Percentiles rank a stretch among this genome's conserved stretches.
phyloP scores from a whole-genome alignment of 2,797 vertebrate species.

The Paramormyrops hopkinsi region DNA sequence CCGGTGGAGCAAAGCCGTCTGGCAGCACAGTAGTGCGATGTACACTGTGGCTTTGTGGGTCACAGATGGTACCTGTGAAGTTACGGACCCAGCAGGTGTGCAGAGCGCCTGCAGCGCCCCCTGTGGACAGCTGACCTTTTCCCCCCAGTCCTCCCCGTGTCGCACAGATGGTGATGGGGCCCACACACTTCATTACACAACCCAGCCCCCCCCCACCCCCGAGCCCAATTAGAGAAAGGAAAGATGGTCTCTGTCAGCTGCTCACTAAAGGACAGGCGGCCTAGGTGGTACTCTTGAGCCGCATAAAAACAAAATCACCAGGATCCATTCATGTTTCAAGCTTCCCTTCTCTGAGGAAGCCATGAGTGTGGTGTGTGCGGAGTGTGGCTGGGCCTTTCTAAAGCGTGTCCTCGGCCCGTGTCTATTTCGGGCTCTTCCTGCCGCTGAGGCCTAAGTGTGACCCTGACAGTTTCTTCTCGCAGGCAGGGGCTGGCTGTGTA shows the following conservation, averaged over 20 bases:
- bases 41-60: neutral
- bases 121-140: slow-evolving; percentile 21
- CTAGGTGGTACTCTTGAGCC: neutral
- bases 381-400: neutral
- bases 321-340: neutral
- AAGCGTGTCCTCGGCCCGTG: neutral
- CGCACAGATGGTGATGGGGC: neutral
- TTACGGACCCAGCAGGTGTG: neutral
- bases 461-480: neutral
- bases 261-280: neutral
- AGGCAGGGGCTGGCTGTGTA: neutral
- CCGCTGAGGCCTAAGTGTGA: neutral
- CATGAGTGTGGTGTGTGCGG: neutral
- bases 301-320: neutral
- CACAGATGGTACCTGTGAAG: neutral
- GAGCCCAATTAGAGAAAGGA: slow-evolving; percentile 19
- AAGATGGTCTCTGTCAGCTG: slow-evolving; percentile 4
- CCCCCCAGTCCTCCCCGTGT: neutral
- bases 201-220: neutral
- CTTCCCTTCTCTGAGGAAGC: neutral
- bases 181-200: neutral
- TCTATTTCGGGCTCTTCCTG: neutral
- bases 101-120: neutral
- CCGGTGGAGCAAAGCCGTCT: neutral
- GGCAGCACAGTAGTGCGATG: neutral